Evolutionary conservation across 2,113 vertebrate species (phyloP).

Genomic region (Bambusicola thoracicus): DNA sequence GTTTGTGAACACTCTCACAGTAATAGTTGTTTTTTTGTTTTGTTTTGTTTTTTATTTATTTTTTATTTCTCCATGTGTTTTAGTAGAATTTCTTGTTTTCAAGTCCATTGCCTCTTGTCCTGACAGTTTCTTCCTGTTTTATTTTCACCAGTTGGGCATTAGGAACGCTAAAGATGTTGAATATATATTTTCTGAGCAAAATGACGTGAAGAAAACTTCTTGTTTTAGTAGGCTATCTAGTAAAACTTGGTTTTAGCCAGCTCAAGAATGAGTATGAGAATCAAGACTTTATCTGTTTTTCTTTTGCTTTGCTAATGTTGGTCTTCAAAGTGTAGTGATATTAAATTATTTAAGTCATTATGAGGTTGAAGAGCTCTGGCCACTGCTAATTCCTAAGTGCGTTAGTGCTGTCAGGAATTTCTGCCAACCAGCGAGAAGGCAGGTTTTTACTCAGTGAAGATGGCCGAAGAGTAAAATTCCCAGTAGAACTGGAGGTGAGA

Average conservation of each 20-base stretch:
- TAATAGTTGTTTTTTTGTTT: too few relatives aligned
- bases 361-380: not conserved
- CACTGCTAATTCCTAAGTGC: not conserved
- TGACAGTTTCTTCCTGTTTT: not conserved
- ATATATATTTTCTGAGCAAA: not conserved
- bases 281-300: not conserved
- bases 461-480: not conserved
- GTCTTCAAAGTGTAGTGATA: not conserved
- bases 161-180: not conserved
- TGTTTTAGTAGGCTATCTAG: not conserved
- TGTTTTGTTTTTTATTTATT: not conserved
- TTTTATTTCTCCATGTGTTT: not conserved
- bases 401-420: not conserved
- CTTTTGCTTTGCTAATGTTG: not conserved
- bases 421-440: not conserved
- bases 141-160: accelerated
- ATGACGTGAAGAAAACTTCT: not conserved
- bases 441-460: not conserved
- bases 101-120: not conserved
- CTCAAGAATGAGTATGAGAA: not conserved
- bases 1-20: not conserved
- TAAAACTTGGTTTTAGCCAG: not conserved
- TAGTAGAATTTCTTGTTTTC: not conserved
- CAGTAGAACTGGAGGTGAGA: not conserved
- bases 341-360: not conserved